phyloP scores from a whole-genome alignment of 1,140 invertebrate species.

The Pentalonia nigronervosa region DNA sequence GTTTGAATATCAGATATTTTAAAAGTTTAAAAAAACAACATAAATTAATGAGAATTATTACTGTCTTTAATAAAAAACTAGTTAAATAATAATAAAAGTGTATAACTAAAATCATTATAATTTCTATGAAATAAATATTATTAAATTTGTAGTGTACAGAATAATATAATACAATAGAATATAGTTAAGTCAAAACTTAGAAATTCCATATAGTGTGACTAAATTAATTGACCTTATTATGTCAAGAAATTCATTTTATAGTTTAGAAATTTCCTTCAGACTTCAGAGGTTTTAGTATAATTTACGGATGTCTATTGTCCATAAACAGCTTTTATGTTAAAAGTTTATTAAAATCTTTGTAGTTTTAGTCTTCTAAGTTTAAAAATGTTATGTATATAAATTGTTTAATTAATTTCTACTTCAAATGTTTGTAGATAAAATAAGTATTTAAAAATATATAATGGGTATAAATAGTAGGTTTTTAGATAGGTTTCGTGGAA shows the following conservation, averaged over 20 bases:
- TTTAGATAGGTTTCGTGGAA: neutral
- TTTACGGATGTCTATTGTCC: slow-evolving; percentile 6
- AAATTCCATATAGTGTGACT: neutral
- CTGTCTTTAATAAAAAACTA: neutral
- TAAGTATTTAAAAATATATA: neutral
- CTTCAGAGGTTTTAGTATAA: neutral
- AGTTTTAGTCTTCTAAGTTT: neutral
- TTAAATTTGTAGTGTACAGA: neutral
- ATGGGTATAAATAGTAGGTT: neutral
- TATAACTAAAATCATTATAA: neutral
- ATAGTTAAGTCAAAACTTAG: neutral
- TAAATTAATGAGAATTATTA: neutral
- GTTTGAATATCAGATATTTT: no score
- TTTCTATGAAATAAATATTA: neutral
- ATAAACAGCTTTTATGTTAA: neutral
- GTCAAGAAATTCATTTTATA: neutral
- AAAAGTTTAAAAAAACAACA: neutral
- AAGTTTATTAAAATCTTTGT: neutral
- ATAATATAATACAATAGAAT: slow-evolving; percentile 5
- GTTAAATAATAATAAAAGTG: neutral
- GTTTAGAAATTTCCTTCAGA: neutral
- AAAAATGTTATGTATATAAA: neutral
- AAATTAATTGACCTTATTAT: slow-evolving; percentile 11
- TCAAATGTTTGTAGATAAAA: neutral
- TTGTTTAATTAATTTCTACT: neutral